Conservation (phyloP, 2,797 vertebrate species). For the Halcyon leucocephala region DNA sequence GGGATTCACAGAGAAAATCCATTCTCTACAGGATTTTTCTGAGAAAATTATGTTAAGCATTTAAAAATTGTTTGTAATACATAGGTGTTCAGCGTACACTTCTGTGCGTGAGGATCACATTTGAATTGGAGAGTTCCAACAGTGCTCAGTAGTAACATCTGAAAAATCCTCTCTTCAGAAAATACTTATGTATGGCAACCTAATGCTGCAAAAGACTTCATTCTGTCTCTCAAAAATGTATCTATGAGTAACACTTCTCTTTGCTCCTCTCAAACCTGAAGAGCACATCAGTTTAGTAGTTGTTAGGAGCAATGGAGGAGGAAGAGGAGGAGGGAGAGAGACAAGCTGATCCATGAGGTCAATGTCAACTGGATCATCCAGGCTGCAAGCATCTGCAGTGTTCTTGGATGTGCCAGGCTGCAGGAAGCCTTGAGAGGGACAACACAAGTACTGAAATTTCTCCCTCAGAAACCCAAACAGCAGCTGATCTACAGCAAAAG, state of each 20-base stretch:
- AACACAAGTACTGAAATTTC: neutral
- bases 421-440: neutral
- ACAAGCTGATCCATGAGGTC: neutral
- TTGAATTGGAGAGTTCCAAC: neutral
- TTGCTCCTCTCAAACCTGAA: neutral
- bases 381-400: neutral
- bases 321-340: neutral
- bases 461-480: neutral
- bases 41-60: neutral
- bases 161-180: neutral
- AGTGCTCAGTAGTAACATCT: fast-evolving
- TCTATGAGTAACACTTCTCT: neutral
- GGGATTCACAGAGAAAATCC: neutral
- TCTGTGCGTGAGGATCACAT: neutral
- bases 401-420: neutral
- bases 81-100: neutral
- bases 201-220: neutral
- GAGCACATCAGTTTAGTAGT: neutral
- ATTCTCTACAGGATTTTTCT: neutral
- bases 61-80: neutral
- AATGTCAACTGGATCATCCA: neutral
- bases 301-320: neutral
- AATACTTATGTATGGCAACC: neutral
- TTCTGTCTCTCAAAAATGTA: neutral
- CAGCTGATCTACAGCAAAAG: neutral